Conservation (phyloP, 23 tunicate genomes). For the Halocynthia roretzi region DNA sequence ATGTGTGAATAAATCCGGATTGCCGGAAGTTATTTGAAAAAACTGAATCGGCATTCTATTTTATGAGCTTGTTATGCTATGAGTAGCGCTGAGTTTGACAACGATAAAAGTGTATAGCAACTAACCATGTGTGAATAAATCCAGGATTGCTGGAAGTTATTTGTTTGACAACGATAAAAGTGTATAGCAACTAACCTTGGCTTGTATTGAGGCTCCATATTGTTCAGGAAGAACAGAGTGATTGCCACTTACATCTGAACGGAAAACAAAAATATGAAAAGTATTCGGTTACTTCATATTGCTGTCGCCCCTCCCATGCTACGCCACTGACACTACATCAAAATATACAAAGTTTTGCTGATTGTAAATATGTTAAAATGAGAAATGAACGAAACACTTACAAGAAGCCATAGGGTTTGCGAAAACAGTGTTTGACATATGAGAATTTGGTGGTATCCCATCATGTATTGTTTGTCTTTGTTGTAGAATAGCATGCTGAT, state of each 20-base stretch:
- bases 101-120: not conserved
- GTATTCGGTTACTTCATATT: no score
- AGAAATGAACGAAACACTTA: not conserved
- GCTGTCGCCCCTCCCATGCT: no score
- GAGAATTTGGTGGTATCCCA: not conserved
- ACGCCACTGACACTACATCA: no score
- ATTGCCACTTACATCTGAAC: constrained; percentile 9
- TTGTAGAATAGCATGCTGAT: constrained; percentile 2
- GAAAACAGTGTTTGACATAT: not conserved
- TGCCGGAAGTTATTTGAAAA: no score
- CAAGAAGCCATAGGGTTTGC: not conserved
- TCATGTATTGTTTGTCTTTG: not conserved
- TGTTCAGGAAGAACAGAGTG: constrained; percentile 16
- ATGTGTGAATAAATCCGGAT: no score
- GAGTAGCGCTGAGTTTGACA: no score
- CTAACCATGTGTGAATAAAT: constrained; percentile 11
- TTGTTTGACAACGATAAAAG: not conserved
- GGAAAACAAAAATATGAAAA: not conserved
- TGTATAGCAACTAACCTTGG: not conserved
- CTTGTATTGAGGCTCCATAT: not conserved
- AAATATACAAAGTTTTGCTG: not conserved
- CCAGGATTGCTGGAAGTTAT: not conserved
- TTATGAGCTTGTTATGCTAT: no score
- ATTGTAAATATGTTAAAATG: not conserved
- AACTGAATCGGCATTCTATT: no score